phyloP scores from a whole-genome alignment of 2,888 invertebrate genomes.

The Heliothis peltigera region DNA sequence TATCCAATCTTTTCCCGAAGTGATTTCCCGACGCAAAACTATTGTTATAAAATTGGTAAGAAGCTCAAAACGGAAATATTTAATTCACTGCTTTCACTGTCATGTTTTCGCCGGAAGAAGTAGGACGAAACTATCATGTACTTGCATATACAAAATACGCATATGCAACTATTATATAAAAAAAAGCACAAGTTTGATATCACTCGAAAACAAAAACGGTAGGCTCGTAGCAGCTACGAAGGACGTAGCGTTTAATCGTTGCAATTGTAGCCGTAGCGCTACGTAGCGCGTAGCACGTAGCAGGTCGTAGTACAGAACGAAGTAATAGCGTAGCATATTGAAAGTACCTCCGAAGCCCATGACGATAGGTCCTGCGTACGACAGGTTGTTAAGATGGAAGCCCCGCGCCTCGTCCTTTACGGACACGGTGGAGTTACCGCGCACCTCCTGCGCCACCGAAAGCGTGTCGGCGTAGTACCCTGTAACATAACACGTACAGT shows the following conservation, averaged over 20 bases:
- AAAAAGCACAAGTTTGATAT: no score
- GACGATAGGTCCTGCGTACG: conserved; percentile 98
- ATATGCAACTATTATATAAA: no score
- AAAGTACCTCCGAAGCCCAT: conserved; percentile 98
- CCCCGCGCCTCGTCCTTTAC: conserved; percentile 95
- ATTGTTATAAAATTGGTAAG: no score
- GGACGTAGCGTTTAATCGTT: background rate
- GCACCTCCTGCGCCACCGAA: conserved; percentile 93
- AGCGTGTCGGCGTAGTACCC: conserved; percentile 96
- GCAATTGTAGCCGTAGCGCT: background rate
- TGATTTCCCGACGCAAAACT: no score
- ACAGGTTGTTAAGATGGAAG: conserved; percentile 96
- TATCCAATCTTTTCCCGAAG: no score
- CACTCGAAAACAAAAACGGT: no score
- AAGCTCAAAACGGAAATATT: no score
- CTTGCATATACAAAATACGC: no score
- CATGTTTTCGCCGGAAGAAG: no score
- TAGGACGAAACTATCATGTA: no score
- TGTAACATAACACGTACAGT: conserved; percentile 72
- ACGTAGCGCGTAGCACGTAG: conserved; percentile 1
- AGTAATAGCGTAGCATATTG: background rate
- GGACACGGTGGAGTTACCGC: conserved; percentile 94
- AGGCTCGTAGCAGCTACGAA: background rate
- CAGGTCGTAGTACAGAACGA: background rate
- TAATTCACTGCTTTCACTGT: no score